Conservation (phyloP, 2,113 vertebrate genomes). For the Ciconia stormi region DNA sequence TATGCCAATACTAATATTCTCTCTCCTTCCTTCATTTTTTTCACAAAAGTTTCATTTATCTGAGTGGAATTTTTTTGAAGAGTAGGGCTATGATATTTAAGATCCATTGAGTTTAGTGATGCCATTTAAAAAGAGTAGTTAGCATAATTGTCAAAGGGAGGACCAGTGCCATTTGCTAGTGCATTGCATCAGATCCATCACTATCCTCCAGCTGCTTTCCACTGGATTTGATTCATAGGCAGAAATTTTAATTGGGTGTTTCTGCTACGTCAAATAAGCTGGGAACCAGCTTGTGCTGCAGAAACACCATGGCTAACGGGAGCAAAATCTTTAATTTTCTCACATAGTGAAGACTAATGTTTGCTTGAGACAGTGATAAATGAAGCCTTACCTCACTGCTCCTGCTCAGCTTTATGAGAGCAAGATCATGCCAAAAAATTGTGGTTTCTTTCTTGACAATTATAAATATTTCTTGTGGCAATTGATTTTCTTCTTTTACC, state of each 20-base stretch:
- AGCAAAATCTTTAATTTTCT: constrained; percentile 25
- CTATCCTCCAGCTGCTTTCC: background rate
- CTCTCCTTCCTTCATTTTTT: background rate
- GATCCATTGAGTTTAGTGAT: background rate
- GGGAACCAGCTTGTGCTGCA: background rate
- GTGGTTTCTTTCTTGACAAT: background rate
- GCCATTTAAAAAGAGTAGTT: background rate
- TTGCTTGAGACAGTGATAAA: constrained; percentile 29
- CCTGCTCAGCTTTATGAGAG: background rate
- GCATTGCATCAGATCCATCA: background rate
- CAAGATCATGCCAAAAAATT: background rate
- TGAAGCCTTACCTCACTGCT: background rate
- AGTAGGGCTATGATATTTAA: background rate
- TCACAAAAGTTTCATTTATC: background rate
- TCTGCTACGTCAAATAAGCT: background rate
- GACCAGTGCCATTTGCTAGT: background rate
- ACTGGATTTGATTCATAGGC: background rate
- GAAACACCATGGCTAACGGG: background rate
- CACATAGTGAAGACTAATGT: background rate
- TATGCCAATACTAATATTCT: background rate
- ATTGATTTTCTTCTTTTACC: background rate
- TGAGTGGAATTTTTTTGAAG: background rate
- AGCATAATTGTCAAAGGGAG: background rate
- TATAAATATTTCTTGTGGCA: background rate
- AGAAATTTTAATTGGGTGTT: constrained; percentile 14